Conservation (phyloP, 2,888 invertebrate genomes). For the Ophion ventricosus region DNA sequence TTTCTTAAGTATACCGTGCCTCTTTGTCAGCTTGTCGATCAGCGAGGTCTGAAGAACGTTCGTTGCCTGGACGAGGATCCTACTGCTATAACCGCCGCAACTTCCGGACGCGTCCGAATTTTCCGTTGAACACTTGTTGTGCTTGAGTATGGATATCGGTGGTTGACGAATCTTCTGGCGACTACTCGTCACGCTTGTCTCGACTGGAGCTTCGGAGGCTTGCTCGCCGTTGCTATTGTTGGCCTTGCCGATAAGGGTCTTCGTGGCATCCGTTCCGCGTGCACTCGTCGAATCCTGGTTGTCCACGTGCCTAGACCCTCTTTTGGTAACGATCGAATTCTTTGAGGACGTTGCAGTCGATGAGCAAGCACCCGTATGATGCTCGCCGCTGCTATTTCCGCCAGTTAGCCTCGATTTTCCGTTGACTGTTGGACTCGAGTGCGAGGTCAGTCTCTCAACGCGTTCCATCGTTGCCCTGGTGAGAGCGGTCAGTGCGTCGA, state of each 20-base stretch:
- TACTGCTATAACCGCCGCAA: constrained; percentile 76
- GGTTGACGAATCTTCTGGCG: constrained; percentile 68
- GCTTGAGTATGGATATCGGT: constrained; percentile 86
- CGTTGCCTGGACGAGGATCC: constrained; percentile 78
- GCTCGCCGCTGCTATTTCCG: constrained; percentile 27
- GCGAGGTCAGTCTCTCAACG: constrained; percentile 86
- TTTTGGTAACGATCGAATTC: constrained; percentile 57
- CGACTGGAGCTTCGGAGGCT: constrained; percentile 60
- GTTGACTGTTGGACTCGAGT: constrained; percentile 66
- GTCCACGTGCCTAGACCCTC: constrained; percentile 36
- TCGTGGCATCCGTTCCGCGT: constrained; percentile 12
- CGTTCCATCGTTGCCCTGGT: constrained; percentile 88
- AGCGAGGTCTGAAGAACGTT: constrained; percentile 85
- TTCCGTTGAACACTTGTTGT: constrained; percentile 83
- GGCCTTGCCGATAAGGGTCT: constrained; percentile 13
- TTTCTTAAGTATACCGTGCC: constrained; percentile 93
- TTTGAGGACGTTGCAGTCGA: constrained; percentile 42
- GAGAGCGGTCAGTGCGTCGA: constrained; percentile 87
- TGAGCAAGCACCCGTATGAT: constrained; percentile 36
- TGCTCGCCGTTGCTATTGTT: constrained; percentile 63
- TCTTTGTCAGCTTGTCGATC: constrained; percentile 87
- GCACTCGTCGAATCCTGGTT: constrained; percentile 26
- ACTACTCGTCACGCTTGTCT: constrained; percentile 60
- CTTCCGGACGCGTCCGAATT: constrained; percentile 76
- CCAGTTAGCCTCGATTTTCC: constrained; percentile 49